Percentiles rank a stretch among this genome's conserved stretches.
Conservation (phyloP, 2,888 invertebrate genomes). For the Pachycephus smyrnensis region DNA sequence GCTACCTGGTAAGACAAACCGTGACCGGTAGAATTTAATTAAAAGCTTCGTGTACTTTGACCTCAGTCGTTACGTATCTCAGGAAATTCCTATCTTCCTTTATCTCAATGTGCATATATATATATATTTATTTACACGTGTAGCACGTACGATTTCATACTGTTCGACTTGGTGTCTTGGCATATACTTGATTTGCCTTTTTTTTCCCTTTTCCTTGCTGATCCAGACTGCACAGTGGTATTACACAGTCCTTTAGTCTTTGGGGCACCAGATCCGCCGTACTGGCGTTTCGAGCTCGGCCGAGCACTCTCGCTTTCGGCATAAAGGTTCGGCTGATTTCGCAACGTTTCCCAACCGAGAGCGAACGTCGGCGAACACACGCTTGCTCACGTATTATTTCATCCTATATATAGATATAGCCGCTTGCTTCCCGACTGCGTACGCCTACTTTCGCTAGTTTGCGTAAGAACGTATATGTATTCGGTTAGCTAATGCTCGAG, state of each 20-base stretch:
- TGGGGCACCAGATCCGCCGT: background rate
- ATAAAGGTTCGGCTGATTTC: conserved; percentile 45
- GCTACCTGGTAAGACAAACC: background rate
- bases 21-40: background rate
- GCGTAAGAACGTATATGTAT: conserved; percentile 60
- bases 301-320: conserved; percentile 37
- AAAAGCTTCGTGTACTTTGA: background rate
- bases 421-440: conserved; percentile 22
- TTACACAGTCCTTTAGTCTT: background rate
- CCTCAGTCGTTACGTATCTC: background rate
- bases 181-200: background rate
- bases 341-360: conserved; percentile 54
- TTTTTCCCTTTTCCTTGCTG: background rate
- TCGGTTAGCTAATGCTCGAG: conserved; percentile 53
- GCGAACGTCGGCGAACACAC: conserved; percentile 23
- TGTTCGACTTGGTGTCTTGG: background rate
- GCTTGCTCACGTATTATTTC: conserved; percentile 46
- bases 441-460: conserved; percentile 64
- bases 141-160: background rate
- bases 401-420: conserved; percentile 38
- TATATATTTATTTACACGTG: background rate
- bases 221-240: background rate
- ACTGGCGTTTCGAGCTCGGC: background rate
- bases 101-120: background rate
- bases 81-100: background rate